Base-by-base conservation (phyloP, 2,113 vertebrate genomes). In the Psittacula cyanocephala region DNA sequence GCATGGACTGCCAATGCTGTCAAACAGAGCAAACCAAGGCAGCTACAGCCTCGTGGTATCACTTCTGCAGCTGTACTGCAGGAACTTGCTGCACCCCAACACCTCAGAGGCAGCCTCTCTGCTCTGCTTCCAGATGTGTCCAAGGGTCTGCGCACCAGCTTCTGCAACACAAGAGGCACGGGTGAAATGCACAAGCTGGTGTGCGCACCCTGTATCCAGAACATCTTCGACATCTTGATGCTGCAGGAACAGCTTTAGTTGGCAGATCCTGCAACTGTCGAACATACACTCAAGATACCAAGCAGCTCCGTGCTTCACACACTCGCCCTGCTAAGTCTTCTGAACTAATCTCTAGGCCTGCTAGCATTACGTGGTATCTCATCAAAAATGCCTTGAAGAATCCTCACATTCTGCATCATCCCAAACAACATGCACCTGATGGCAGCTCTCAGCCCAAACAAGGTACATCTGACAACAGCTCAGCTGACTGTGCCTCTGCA, bases 21-120 rank as follows among this genome's bases (percentile, higher is more conserved):
- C 69, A 62, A 70, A 49, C 39, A 19, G 74, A 25, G 63, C 78
- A 44, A 22, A 33, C 11, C 88, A 8, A 25, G 3, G 29, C 43
- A 70, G 2, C 50, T 5, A 6, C 13, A 6, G 79, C 63, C 76
- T 7, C 1, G 1, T 4, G 23, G 47, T 39, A 10, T 13, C 18
- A 1, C 57, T 90, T n/a, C 43, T 0, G 0, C 83, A 29, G 59
- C 53, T 3, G 0, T 1, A 1, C 3, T 5, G n/a, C 1, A 0
- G 72, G 43, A 80, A 13, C 64, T 15, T 7, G 12, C 35, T 3
- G 22, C 52, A 10, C 18, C 74, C 52, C n/a, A 0, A 67, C 81
- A 7, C 3, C 1, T 24, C 62, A 33, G 6, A 52, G 53, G 39
- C 57, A 47, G 57, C 35, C 55, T 5, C 31, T 31, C 59, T 22